A percentile compares a stretch with the other conserved stretches of the same genome.
Conservation (phyloP, 2,797 vertebrate genomes). For the Myiothlypis coronata region DNA sequence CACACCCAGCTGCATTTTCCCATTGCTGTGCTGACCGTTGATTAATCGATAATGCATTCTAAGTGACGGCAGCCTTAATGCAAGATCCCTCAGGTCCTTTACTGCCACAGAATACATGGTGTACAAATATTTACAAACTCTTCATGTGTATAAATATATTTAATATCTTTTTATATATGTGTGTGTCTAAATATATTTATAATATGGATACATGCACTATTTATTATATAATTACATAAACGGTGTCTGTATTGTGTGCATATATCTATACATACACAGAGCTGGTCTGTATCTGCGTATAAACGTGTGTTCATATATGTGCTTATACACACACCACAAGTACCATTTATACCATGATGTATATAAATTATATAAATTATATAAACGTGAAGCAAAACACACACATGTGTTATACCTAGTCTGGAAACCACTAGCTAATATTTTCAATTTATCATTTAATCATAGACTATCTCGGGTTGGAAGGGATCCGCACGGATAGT, state of each 20-base stretch:
- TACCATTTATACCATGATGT: fast-evolving
- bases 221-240: background rate
- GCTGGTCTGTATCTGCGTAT: fast-evolving
- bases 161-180: background rate
- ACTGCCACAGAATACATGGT: no score
- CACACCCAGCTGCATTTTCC: fast-evolving
- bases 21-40: fast-evolving
- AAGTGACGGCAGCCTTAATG: background rate
- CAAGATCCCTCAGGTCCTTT: background rate
- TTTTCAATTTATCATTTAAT: background rate
- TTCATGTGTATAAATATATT: background rate
- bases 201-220: fast-evolving
- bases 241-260: fast-evolving
- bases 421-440: background rate
- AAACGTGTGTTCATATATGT: fast-evolving
- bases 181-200: background rate
- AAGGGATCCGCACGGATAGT: fast-evolving
- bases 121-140: no score
- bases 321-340: background rate
- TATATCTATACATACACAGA: no score
- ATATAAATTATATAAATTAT: background rate
- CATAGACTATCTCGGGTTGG: fast-evolving
- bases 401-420: fast-evolving
- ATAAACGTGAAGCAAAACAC: background rate
- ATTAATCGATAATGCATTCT: fast-evolving